phyloP scores from a whole-genome alignment of 2,113 vertebrate species.

The Brienomyrus brachyistius region DNA sequence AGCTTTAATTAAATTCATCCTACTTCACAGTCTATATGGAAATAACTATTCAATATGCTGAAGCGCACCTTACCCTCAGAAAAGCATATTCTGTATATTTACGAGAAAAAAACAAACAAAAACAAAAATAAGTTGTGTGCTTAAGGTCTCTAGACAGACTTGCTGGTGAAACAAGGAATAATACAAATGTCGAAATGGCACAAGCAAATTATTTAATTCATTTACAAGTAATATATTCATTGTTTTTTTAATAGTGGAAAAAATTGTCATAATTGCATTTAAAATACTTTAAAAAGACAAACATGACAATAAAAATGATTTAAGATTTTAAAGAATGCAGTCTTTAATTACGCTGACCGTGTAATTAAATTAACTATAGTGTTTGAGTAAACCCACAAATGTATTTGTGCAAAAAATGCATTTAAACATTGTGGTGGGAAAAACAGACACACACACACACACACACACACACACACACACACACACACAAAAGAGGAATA shows the following conservation, averaged over 20 bases:
- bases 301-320: background rate
- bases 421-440: background rate
- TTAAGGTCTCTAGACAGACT: conserved; percentile 6
- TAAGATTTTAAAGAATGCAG: background rate
- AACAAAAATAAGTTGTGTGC: conserved; percentile 2
- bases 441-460: background rate
- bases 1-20: conserved; percentile 72
- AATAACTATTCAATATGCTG: conserved; percentile 54
- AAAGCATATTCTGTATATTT: conserved; percentile 19
- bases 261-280: background rate
- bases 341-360: background rate
- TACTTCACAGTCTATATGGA: conserved; percentile 66
- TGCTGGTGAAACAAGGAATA: background rate
- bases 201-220: background rate
- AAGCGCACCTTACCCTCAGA: conserved; percentile 9
- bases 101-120: background rate
- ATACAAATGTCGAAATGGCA: background rate
- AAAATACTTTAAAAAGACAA: background rate
- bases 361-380: conserved; percentile 1
- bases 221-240: background rate
- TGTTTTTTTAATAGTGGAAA: background rate
- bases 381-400: conserved; percentile 12
- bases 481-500: background rate
- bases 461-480: background rate
- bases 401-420: background rate